These are phyloP conservation scores for Eupeodes latifasciatus DNA, from an alignment of 2,888 invertebrate species.

Conservation along the genomic window DNA sequence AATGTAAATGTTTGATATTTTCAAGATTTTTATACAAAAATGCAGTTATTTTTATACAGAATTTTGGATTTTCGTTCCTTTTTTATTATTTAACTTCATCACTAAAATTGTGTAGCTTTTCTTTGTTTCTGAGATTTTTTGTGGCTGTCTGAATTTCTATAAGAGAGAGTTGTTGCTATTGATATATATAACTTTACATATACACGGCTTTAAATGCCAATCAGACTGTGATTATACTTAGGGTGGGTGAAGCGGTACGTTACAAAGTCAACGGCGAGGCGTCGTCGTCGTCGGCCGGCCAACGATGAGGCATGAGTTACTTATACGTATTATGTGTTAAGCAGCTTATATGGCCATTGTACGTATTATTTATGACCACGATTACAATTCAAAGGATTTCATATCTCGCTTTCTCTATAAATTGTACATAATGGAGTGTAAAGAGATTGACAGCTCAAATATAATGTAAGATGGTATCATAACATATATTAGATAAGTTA, in stretches of 20 bases:
- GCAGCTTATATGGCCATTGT: conserved; percentile 67
- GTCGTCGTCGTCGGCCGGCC: not conserved
- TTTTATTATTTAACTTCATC: conserved; percentile 13
- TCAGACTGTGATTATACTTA: conserved; percentile 26
- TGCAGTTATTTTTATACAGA: not conserved
- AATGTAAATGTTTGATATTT: not conserved
- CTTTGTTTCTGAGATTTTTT: not conserved
- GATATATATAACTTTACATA: not conserved
- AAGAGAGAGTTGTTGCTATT: not conserved
- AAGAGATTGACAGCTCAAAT: conserved; percentile 24
- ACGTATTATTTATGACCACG: conserved; percentile 52
- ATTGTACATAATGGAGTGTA: conserved; percentile 58
- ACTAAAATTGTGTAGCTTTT: not conserved
- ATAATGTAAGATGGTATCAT: no score
- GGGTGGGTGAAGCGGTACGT: not conserved
- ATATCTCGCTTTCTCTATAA: not conserved
- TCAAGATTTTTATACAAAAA: conserved; percentile 21
- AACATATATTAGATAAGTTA: not conserved
- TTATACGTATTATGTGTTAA: conserved; percentile 60
- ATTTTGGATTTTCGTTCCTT: not conserved
- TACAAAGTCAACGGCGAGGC: no score
- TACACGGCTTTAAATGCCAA: conserved; percentile 26
- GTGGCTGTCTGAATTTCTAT: not conserved
- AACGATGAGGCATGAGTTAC: conserved; percentile 28
- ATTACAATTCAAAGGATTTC: conserved; percentile 54